These are phyloP conservation scores for Drosophila fungiperda DNA, from an alignment of 2,888 invertebrate species.

Conservation along the genomic window DNA sequence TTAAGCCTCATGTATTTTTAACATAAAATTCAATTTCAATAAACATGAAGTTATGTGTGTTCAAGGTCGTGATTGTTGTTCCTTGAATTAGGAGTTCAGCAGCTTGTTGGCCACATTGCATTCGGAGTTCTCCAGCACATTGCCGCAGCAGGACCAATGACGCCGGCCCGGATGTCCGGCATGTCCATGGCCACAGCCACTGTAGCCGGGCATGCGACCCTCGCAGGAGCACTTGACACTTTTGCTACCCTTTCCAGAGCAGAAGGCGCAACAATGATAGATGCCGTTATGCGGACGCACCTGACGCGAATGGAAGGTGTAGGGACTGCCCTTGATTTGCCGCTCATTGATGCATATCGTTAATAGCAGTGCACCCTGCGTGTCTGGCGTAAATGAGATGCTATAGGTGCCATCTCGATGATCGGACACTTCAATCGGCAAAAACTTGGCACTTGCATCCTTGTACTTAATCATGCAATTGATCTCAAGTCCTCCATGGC, in stretches of 20 bases:
- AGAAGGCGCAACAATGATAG: constrained; percentile 93
- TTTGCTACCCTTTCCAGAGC: constrained; percentile 91
- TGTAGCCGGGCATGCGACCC: constrained; percentile 90
- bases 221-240: constrained; percentile 90
- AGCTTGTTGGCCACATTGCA: constrained; percentile 86
- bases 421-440: constrained; percentile 87
- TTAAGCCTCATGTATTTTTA: constrained; percentile 21
- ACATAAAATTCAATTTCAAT: constrained; percentile 25
- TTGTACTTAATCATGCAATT: constrained; percentile 86
- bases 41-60: constrained; percentile 9
- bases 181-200: constrained; percentile 93
- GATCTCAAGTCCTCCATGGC: constrained; percentile 89
- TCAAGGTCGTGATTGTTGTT: not conserved
- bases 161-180: constrained; percentile 91
- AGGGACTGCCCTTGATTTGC: constrained; percentile 90
- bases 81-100: constrained; percentile 53
- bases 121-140: constrained; percentile 87
- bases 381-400: constrained; percentile 87
- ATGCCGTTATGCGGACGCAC: constrained; percentile 89
- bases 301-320: constrained; percentile 88
- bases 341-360: constrained; percentile 88
- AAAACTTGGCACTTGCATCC: constrained; percentile 86
- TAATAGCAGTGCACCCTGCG: constrained; percentile 88
- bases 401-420: constrained; percentile 88
- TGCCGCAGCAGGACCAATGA: constrained; percentile 94